These are phyloP conservation scores for Chaetophractus vellerosus DNA, from an alignment of 2,797 vertebrate genomes.

Conservation along the genomic window DNA sequence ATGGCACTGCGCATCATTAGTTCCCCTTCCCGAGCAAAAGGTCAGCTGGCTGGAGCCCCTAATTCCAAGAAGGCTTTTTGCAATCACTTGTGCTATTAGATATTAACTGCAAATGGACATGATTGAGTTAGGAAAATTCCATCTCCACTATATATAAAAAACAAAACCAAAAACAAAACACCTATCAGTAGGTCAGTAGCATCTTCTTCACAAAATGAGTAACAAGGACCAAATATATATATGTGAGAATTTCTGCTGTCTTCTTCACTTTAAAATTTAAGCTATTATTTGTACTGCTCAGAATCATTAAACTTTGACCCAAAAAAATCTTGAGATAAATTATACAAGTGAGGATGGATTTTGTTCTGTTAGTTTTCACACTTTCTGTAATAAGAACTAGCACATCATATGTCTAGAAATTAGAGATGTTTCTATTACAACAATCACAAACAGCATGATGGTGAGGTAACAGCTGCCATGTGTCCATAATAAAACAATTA, in stretches of 20 bases:
- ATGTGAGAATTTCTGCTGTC: no score
- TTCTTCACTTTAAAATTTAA: no score
- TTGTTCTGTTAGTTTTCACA: background rate
- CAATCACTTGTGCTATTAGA: background rate
- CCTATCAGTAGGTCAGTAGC: no score
- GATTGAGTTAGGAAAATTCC: background rate
- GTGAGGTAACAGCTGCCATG: background rate
- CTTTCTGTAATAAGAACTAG: background rate
- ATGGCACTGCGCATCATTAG: fast-evolving
- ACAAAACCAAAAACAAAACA: no score
- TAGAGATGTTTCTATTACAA: background rate
- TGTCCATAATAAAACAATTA: background rate
- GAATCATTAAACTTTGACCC: background rate
- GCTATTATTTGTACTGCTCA: background rate
- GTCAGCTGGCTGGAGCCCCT: background rate
- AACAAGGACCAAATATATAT: no score
- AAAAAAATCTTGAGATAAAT: background rate
- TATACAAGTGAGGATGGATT: background rate
- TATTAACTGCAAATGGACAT: background rate
- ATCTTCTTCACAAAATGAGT: no score
- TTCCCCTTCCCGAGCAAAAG: background rate
- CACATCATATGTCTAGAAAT: background rate
- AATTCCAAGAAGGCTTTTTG: background rate
- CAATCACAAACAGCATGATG: background rate
- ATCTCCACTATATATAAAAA: no score